These are phyloP conservation scores for Notodonta ziczac DNA, from an alignment of 2,888 invertebrate species.

Conservation along the genomic window DNA sequence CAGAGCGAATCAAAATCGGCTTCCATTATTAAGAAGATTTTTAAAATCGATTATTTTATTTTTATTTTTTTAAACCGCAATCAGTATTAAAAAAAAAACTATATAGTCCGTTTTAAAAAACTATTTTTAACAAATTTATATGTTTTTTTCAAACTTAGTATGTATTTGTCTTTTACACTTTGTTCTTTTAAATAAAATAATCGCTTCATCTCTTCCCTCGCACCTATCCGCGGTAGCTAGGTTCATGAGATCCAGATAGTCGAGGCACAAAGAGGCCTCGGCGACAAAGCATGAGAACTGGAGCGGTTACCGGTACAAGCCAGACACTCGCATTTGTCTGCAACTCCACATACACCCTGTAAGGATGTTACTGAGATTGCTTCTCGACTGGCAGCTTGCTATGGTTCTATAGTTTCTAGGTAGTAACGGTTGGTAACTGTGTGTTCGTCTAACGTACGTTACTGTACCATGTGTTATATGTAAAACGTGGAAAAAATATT, in stretches of 20 bases:
- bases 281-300: slow-evolving; percentile 64
- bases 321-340: slow-evolving; percentile 40
- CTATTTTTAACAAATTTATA: too few species aligned
- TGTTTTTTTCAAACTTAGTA: too few species aligned
- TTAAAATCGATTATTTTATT: too few species aligned
- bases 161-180: too few species aligned
- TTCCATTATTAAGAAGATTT: too few species aligned
- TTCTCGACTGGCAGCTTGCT: slow-evolving; percentile 14
- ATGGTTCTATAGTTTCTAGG: neutral
- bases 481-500: neutral
- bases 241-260: slow-evolving; percentile 57
- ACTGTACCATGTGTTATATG: too few species aligned
- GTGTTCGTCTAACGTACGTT: neutral
- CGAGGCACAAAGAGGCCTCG: slow-evolving; percentile 51
- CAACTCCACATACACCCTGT: slow-evolving; percentile 25
- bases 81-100: too few species aligned
- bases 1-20: too few species aligned
- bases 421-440: neutral
- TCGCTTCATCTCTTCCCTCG: slow-evolving; percentile 24
- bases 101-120: too few species aligned
- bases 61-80: too few species aligned
- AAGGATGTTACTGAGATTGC: slow-evolving; percentile 26
- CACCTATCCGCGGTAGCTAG: slow-evolving; percentile 34
- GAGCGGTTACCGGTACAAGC: slow-evolving; percentile 61
- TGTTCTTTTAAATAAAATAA: neutral